These are phyloP conservation scores for Eulemur coronatus DNA, from an alignment of 2,797 vertebrate species.

Conservation along the genomic window DNA sequence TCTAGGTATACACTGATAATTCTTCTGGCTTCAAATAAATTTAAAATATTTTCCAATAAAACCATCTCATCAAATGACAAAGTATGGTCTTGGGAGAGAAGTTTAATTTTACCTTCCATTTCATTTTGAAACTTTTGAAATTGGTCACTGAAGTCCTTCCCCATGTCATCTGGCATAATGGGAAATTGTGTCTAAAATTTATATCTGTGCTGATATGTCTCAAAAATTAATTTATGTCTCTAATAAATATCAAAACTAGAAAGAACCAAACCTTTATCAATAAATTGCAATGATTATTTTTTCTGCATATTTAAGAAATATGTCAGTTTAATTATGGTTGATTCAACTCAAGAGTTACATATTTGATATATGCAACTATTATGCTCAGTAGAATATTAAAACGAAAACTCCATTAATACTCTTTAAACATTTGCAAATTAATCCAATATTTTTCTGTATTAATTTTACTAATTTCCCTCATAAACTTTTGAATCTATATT, in stretches of 20 bases:
- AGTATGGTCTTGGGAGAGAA: neutral
- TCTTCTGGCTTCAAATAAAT: constrained; percentile 42
- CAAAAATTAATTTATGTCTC: constrained; percentile 7
- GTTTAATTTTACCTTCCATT: neutral
- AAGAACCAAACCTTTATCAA: neutral
- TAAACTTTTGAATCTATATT: neutral
- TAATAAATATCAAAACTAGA: neutral
- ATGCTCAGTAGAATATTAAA: neutral
- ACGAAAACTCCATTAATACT: neutral
- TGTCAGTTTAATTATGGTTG: neutral
- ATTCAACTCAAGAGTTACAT: constrained; percentile 8
- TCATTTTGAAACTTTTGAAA: constrained; percentile 42
- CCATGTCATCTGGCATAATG: neutral
- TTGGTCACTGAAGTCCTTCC: neutral
- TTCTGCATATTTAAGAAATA: neutral
- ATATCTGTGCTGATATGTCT: neutral
- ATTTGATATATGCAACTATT: neutral
- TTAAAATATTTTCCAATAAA: constrained; percentile 47
- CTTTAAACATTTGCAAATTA: constrained; percentile 23
- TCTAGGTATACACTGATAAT: neutral
- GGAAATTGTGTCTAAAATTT: neutral
- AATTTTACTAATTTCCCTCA: neutral
- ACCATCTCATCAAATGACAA: neutral
- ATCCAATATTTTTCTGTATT: neutral
- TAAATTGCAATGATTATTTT: neutral